phyloP scores from a whole-genome alignment of 2,888 invertebrate species.

The Cheilosia vulpina region DNA sequence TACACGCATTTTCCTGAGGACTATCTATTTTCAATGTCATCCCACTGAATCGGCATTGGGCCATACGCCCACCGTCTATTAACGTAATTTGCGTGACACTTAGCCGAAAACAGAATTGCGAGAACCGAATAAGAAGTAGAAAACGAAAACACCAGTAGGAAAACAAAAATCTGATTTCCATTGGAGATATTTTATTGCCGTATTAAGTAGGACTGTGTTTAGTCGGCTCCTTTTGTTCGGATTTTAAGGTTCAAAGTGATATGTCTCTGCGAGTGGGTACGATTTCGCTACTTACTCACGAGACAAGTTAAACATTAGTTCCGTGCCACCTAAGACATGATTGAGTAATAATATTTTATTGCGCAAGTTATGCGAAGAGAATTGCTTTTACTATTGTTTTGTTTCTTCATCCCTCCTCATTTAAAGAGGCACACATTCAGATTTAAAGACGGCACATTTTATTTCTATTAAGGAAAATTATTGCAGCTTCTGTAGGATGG shows the following conservation, averaged over 20 bases:
- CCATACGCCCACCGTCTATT: slow-evolving; percentile 18
- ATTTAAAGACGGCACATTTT: not conserved
- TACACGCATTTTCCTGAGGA: no score
- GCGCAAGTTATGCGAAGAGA: slow-evolving; percentile 24
- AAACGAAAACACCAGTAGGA: not conserved
- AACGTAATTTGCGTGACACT: slow-evolving; percentile 49
- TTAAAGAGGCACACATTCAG: slow-evolving; percentile 2
- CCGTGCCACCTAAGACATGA: slow-evolving; percentile 43
- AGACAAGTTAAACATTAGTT: slow-evolving; percentile 55
- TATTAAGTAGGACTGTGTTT: slow-evolving; percentile 10
- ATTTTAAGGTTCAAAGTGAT: slow-evolving; percentile 9
- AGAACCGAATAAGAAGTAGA: slow-evolving; percentile 24
- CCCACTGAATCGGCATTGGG: no score
- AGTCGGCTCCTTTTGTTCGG: not conserved
- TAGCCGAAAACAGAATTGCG: slow-evolving; percentile 39
- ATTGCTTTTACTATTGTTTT: slow-evolving; percentile 14
- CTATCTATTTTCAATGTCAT: no score
- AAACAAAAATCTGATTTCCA: slow-evolving; percentile 50
- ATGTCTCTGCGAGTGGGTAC: slow-evolving; percentile 35
- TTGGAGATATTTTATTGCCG: slow-evolving; percentile 53
- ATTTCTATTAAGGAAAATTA: slow-evolving; percentile 24
- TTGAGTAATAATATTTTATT: slow-evolving; percentile 47
- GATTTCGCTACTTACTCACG: not conserved
- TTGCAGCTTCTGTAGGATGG: slow-evolving; percentile 5
- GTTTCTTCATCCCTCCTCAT: slow-evolving; percentile 13